Conservation (phyloP, 2,797 vertebrate species). For the Gallinago solitaria region DNA sequence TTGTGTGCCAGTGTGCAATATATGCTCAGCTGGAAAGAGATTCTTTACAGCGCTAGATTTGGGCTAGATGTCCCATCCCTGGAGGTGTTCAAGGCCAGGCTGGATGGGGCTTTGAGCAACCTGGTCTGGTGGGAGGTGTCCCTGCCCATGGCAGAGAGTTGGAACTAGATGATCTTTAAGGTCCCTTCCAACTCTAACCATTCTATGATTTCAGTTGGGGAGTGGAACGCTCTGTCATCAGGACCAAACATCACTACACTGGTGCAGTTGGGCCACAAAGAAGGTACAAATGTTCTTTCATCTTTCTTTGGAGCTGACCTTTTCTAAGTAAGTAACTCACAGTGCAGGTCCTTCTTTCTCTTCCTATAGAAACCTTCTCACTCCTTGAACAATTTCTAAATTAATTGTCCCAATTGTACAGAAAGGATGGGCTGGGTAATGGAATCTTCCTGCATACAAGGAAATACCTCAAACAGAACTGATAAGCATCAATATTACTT, state of each 20-base stretch:
- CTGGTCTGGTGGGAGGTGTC: no score
- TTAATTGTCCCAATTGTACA: accelerated
- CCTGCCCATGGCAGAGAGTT: no score
- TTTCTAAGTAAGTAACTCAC: not conserved
- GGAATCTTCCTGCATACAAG: not conserved
- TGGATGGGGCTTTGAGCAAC: no score
- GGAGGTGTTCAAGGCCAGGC: no score
- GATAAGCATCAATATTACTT: not conserved
- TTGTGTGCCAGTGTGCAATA: not conserved
- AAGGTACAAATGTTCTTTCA: not conserved
- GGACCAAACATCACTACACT: not conserved
- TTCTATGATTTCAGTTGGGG: not conserved
- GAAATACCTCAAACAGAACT: not conserved
- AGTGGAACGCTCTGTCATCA: not conserved
- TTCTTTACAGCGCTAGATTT: not conserved
- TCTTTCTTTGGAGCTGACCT: not conserved
- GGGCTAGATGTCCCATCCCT: no score
- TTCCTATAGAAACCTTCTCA: not conserved
- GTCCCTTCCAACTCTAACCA: no score
- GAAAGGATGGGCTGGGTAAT: not conserved
- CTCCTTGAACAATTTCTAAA: not conserved
- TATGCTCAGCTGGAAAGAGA: not conserved
- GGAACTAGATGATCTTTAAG: no score
- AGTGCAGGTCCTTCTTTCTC: not conserved
- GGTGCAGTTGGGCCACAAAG: not conserved